phyloP scores from a whole-genome alignment of 2,888 invertebrate genomes.

The Cheilosia impressa region DNA sequence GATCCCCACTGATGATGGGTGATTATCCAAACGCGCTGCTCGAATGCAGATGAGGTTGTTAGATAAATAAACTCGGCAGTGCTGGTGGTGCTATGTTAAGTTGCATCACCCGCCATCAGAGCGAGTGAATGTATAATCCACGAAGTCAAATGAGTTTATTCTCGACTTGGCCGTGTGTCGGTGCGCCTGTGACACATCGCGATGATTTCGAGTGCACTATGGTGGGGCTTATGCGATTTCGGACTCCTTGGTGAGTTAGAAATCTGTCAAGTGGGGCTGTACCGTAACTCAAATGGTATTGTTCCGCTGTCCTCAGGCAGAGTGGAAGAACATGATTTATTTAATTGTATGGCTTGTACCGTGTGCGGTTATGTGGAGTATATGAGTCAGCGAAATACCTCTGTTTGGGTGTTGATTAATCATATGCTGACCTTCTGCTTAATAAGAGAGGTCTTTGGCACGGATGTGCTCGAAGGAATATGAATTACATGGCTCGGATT shows the following conservation, averaged over 20 bases:
- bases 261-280: conserved; percentile 47
- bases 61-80: conserved; percentile 43
- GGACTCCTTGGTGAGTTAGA: conserved; percentile 58
- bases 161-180: neutral
- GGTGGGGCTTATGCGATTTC: conserved; percentile 35
- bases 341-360: conserved; percentile 43
- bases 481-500: conserved; percentile 1
- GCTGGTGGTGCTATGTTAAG: conserved; percentile 32
- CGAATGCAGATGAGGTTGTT: conserved; percentile 57
- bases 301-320: conserved; percentile 22
- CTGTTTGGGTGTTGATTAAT: conserved; percentile 61
- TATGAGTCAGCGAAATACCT: conserved; percentile 64
- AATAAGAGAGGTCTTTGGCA: conserved; percentile 56
- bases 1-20: conserved; percentile 64
- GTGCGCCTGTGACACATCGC: conserved; percentile 59
- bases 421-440: conserved; percentile 46
- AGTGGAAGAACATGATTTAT: conserved; percentile 62
- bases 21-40: conserved; percentile 68
- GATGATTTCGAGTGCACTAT: conserved; percentile 37
- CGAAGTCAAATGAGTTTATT: conserved; percentile 63
- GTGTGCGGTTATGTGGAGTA: conserved; percentile 52
- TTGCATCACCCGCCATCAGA: conserved; percentile 23
- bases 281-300: conserved; percentile 52
- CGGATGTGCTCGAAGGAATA: conserved; percentile 1
- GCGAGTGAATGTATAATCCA: conserved; percentile 54